Evolutionary conservation across 1,140 invertebrate species (phyloP), one percentile per base, ranked within the genome.

Genomic region (Ridgeia piscesae): DNA sequence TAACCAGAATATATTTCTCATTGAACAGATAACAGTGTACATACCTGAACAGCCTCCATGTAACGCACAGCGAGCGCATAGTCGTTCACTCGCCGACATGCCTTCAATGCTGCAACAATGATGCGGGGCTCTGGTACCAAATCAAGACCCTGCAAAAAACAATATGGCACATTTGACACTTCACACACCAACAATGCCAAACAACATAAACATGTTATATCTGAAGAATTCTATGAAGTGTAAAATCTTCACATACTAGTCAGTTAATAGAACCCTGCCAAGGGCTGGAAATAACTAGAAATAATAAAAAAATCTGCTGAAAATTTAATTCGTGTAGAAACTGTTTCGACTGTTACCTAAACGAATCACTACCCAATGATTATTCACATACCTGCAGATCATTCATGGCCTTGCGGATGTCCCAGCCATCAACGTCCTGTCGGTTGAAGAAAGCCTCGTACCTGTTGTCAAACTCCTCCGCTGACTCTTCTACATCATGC

Each of bases 41-140:
- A n/a, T n/a, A n/a, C 96, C 96, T 98, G 98, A 92, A 99, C 96
- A 33, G 97, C 97, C 96, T 99, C 99, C 89, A 99, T 96, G 96
- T 99, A 99, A 95, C 99, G 97, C 9, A 99, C 97, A 77, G 98
- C 97, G 6, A 99, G 96, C 0, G 99, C 97, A 96, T 98, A 99
- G 95, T 99, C 99, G 95, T 99, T 99, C 0, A 99, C 96, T 93
- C 98, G 95, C 93, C 99, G 97, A 95, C 98, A 99, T 31, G 99
- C 99, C 94, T 97, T 97, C 91, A 99, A 95, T n/a, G 97, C 98
- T 92, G 99, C 98, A 94, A 97, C 97, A 92, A 99, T 97, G 93
- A 99, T 98, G 95, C 97, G 98, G 92, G 99, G 99, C 95, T 99
- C 99, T 8, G 99, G 99, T 88, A 99, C 97, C 93, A 98, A 96